Evolutionary conservation across 2,797 vertebrate genomes (phyloP).

Genomic region (Otolemur crassicaudatus): DNA sequence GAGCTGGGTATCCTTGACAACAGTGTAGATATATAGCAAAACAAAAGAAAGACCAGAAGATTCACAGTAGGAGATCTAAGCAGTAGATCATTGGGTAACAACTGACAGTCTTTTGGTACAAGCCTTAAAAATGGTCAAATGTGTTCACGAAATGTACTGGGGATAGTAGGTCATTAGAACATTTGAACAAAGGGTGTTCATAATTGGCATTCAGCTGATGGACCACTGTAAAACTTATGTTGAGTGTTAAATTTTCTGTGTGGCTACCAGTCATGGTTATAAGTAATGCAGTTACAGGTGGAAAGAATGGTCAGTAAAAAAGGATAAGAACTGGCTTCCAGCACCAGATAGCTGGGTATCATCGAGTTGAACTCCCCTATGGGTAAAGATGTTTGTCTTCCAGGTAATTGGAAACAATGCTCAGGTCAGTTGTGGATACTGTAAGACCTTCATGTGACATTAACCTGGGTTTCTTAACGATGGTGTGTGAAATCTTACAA

Average conservation of each 20-base stretch:
- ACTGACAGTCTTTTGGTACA: constrained; percentile 58
- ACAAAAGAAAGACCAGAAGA: constrained; percentile 69
- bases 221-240: not conserved
- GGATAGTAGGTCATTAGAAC: constrained; percentile 36
- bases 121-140: constrained; percentile 58
- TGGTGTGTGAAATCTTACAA: not conserved
- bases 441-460: not conserved
- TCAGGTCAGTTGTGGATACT: not conserved
- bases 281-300: not conserved
- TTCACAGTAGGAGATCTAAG: constrained; percentile 65
- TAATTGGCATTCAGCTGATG: constrained; percentile 15
- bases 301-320: not conserved
- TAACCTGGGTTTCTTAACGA: not conserved
- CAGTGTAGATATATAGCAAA: constrained; percentile 67
- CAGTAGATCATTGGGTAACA: constrained; percentile 58
- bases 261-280: constrained; percentile 26
- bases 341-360: not conserved
- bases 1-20: constrained; percentile 81
- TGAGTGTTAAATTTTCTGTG: constrained; percentile 54
- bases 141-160: constrained; percentile 6
- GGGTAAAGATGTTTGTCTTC: not conserved
- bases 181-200: constrained; percentile 45
- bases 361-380: not conserved
- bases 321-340: constrained; percentile 19
- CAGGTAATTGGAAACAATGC: not conserved